Evolutionary conservation across 2,888 invertebrate genomes (phyloP), one percentile per base, ranked within the genome.

Genomic region (Trachelus troglodyta): DNA sequence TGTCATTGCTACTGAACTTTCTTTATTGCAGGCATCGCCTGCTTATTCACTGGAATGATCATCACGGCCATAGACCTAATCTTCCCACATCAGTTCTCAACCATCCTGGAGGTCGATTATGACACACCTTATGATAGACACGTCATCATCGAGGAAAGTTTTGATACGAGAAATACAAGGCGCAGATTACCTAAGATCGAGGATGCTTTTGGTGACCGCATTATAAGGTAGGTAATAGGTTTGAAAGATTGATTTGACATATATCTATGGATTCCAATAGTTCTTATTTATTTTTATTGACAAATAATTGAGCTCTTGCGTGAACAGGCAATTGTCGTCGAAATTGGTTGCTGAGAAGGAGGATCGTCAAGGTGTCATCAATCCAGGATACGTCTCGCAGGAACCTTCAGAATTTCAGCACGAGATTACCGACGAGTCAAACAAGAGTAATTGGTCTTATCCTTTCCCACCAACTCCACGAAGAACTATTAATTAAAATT

Each of bases 51-150:
- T 31, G 98, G 98, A 12, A 92, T 96, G 31, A 92, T 97, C 76
- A 96, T 98, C 83, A 96, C 96, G 12, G 94, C 96, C 15, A 93
- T 98, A 82, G 97, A 97, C 92, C 93, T 97, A 88, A 94, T 97
- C 83, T 97, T 96, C 93, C 98, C 98, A 9, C 97, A 98, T 91
- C 95, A 96, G 85, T 98, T 98, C 92, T 97, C 97, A 73, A 98
- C 98, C 0, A 96, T 98, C 83, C 92, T 97, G 79, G 97, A 97
- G 91, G 96, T 98, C 73, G 98, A 98, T 92, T 98, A 97, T 90
- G 98, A 98, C 90, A 98, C 98, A 30, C 98, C 98, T 0, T 98
- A 97, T 89, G 98, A 98, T 91, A 93, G 98, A 74, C 98, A 98
- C 91, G 97, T 97, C 80, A 97, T 98, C 79, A 95, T 98, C 81